phyloP scores from a whole-genome alignment of 2,113 vertebrate species.

The Atractosteus spatula region DNA sequence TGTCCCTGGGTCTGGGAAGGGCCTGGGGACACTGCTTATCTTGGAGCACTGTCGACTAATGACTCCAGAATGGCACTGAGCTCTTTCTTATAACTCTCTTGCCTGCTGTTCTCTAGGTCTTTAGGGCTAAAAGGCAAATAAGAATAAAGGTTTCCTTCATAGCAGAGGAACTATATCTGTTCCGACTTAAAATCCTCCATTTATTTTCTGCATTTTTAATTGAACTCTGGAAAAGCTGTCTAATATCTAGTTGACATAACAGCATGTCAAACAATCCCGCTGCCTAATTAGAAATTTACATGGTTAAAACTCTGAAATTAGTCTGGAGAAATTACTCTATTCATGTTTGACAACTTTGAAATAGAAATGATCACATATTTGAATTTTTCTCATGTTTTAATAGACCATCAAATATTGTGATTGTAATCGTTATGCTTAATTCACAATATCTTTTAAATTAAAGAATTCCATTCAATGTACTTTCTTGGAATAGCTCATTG shows the following conservation, averaged over 20 bases:
- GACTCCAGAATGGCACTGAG: no score
- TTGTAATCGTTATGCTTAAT: slow-evolving; percentile 62
- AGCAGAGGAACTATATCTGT: slow-evolving; percentile 9
- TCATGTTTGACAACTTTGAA: slow-evolving; percentile 39
- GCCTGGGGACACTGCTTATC: no score
- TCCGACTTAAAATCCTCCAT: background rate
- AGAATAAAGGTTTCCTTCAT: background rate
- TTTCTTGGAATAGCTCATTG: slow-evolving; percentile 48
- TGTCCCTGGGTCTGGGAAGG: no score
- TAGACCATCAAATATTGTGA: slow-evolving; percentile 52
- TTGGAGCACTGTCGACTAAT: no score
- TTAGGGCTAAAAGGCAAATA: slow-evolving; percentile 1
- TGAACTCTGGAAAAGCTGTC: slow-evolving; percentile 26
- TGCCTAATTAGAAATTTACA: slow-evolving; percentile 24
- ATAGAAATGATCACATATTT: slow-evolving; percentile 36
- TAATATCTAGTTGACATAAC: slow-evolving; percentile 33
- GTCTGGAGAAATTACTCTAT: slow-evolving; percentile 49
- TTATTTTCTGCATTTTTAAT: slow-evolving; percentile 8
- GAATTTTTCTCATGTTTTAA: slow-evolving; percentile 56
- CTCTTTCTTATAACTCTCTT: no score
- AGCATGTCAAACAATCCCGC: slow-evolving; percentile 40
- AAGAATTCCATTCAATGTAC: slow-evolving; percentile 38
- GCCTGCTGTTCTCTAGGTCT: background rate
- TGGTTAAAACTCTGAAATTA: slow-evolving; percentile 51
- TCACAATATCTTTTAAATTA: slow-evolving; percentile 51